A percentile compares a stretch with the other conserved stretches of the same genome.
Evolutionary conservation across 1,140 invertebrate genomes (phyloP).

Genomic region (Babylonia areolata): DNA sequence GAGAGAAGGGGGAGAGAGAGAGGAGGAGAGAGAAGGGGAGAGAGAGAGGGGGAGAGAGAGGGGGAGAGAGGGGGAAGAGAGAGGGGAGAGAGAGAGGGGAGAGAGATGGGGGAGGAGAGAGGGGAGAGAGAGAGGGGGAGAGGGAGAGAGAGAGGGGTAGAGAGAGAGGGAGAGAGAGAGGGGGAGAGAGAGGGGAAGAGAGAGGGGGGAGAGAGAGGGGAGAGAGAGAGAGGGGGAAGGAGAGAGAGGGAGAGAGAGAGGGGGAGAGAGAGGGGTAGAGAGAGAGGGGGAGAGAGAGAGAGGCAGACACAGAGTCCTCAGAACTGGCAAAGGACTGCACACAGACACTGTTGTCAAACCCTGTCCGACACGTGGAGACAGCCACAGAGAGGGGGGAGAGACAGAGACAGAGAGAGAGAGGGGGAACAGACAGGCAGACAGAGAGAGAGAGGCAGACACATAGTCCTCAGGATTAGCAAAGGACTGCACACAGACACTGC

Average conservation of each 20-base stretch:
- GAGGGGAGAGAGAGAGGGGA: background rate
- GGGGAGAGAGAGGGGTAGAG: conserved; percentile 31
- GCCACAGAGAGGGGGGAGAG: background rate
- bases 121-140: background rate
- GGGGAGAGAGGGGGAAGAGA: background rate
- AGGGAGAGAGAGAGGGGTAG: background rate
- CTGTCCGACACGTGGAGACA: background rate
- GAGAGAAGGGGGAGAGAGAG: no score
- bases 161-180: conserved; percentile 14
- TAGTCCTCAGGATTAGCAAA: conserved; percentile 81
- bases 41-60: background rate
- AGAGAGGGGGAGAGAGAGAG: background rate
- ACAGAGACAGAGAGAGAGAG: no score
- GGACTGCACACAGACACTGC: conserved; percentile 74
- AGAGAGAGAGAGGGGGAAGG: conserved; percentile 18
- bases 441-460: no score
- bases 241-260: conserved; percentile 32
- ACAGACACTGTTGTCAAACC: background rate
- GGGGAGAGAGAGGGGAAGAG: conserved; percentile 15
- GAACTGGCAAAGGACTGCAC: conserved; percentile 80
- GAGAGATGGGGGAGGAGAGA: background rate
- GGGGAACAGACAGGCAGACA: no score
- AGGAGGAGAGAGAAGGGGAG: background rate
- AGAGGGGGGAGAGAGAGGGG: background rate
- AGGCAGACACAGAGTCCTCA: conserved; percentile 77